Evolutionary conservation across 2,797 vertebrate species (phyloP), one percentile per base, ranked within the genome.

Genomic region (Gymnodraco acuticeps): DNA sequence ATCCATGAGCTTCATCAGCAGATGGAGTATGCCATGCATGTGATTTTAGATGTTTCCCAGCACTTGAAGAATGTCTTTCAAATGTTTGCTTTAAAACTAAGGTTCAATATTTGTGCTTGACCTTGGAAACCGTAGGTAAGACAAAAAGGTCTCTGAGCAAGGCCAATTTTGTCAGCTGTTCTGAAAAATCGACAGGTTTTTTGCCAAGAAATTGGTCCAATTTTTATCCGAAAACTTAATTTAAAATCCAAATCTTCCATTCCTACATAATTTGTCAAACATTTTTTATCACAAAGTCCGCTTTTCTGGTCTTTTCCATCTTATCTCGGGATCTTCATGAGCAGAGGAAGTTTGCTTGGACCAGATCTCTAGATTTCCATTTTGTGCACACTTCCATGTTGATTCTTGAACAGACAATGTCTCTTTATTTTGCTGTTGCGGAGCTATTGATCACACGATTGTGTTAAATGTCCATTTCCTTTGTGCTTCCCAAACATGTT

Each of bases 101-200:
- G 3, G 41, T 46, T 59, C 9, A 16, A 13, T 0, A 42, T 71
- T 53, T 38, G 38, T 15, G 19, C 17, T 71, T 46, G 50, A 62
- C 59, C 59, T 54, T 38, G 59, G 16, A 47, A 71, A 41, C 2
- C 9, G 38, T 42, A 72, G n/a, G 41, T 45, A 27, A 42, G 66
- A 17, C 33, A 38, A 9, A 53, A 71, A 14, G 19, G 38, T 71
- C 15, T 20, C 17, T 10, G 3, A 0, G 3, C 41, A 41, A 38
- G 9, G 11, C 14, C 27, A 11, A 5, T 50, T 56, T 9, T 46
- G 41, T 38, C 38, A 64, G 46, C 63, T 53, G 47, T 10, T 47
- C 8, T 61, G 31, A 48, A 75, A 8, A 23, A 38, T 54, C 61
- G 1, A 19, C 9, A 69, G 31, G 14, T 41, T 42, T 46, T 33